Percentiles rank a stretch among this genome's conserved stretches.
Conservation (phyloP, 2,797 vertebrate species). For the Podarcis siculus region DNA sequence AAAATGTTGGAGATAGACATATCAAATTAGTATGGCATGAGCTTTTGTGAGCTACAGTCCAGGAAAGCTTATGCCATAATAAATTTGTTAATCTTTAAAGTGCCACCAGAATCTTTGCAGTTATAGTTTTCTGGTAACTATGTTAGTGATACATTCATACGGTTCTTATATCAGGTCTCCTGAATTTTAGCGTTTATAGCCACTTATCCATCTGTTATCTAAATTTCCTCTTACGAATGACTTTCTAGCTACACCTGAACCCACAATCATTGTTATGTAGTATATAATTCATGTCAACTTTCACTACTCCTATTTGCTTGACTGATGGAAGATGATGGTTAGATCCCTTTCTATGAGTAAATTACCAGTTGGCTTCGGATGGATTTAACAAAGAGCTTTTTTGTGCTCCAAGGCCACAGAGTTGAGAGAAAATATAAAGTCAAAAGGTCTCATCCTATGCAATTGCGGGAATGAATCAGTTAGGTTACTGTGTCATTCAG, state of each 20-base stretch:
- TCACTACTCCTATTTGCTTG: slow-evolving; percentile 16
- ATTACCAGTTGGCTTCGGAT: slow-evolving; percentile 24
- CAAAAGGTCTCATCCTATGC: slow-evolving; percentile 19
- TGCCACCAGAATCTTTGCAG: not conserved
- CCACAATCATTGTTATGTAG: not conserved
- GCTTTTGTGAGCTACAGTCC: not conserved
- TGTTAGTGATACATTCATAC: slow-evolving; percentile 42
- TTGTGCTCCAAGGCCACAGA: slow-evolving; percentile 24
- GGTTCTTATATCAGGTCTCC: slow-evolving; percentile 26
- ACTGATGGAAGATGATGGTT: slow-evolving; percentile 14
- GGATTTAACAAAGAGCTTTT: slow-evolving; percentile 33
- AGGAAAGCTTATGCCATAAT: too few relatives aligned
- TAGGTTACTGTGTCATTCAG: slow-evolving; percentile 30
- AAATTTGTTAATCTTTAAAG: too few relatives aligned
- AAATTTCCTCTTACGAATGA: slow-evolving; percentile 35
- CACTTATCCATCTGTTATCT: slow-evolving; percentile 24
- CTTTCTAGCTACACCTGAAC: slow-evolving; percentile 31
- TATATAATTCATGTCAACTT: slow-evolving; percentile 37
- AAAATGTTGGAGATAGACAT: too few relatives aligned
- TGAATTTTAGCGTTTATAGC: slow-evolving; percentile 23
- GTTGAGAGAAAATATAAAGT: not conserved
- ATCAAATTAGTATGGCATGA: too few relatives aligned
- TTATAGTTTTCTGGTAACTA: slow-evolving; percentile 29
- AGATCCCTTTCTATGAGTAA: slow-evolving; percentile 24
- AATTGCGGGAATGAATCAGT: slow-evolving; percentile 32